These are phyloP conservation scores for Graptemys geographica DNA, from an alignment of 2,797 vertebrate genomes.

Conservation along the genomic window DNA sequence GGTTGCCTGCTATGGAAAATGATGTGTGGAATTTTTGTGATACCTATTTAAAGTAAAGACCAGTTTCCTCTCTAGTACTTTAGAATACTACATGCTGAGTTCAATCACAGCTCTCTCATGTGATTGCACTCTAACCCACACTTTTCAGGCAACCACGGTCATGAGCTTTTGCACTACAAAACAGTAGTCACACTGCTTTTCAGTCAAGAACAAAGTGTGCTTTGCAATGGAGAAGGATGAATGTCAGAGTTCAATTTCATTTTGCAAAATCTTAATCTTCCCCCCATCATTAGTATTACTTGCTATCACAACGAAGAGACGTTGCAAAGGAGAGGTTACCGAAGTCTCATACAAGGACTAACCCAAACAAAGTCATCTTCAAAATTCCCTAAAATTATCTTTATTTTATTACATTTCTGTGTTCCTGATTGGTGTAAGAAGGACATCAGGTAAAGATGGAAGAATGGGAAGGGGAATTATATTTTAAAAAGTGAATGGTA, in stretches of 20 bases:
- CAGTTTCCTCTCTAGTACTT: background rate
- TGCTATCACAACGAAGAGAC: background rate
- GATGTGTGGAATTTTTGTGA: background rate
- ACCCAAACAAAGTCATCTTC: background rate
- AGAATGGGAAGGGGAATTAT: background rate
- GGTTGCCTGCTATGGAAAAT: background rate
- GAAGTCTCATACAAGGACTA: background rate
- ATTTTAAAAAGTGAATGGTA: background rate
- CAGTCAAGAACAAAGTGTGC: background rate
- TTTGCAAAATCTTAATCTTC: background rate
- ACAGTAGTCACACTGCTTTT: background rate
- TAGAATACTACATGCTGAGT: background rate
- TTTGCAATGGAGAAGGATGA: background rate
- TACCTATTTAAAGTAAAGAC: conserved; percentile 9
- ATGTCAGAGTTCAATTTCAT: background rate
- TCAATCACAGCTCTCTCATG: background rate
- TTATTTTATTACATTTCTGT: background rate
- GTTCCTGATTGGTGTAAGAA: background rate
- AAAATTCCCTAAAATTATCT: background rate
- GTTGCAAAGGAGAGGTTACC: background rate
- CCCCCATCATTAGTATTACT: background rate
- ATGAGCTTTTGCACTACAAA: background rate
- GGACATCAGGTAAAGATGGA: background rate
- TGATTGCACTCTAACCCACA: background rate
- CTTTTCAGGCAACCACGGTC: background rate